Evolutionary conservation across 1,140 invertebrate species (phyloP).

Genomic region (Bemisia tabaci): DNA sequence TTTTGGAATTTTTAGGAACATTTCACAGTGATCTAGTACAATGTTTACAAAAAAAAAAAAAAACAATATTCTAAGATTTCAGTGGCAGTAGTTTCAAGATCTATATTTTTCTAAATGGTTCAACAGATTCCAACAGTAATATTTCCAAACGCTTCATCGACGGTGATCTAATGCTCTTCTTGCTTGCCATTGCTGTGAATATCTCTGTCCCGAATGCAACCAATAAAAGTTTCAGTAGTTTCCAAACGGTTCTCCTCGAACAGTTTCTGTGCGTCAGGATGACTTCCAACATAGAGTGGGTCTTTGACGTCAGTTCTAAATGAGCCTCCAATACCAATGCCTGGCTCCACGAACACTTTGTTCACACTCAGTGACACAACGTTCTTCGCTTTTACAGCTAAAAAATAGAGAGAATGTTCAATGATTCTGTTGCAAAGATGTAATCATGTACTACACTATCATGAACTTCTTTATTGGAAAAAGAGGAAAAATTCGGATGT

Average conservation of each 20-base stretch:
- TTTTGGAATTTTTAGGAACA: too few relatives aligned
- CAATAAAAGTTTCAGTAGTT: slow-evolving; percentile 55
- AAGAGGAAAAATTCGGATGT: too few relatives aligned
- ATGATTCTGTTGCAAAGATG: too few relatives aligned
- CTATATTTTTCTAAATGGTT: slow-evolving; percentile 38
- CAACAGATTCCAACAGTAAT: slow-evolving; percentile 58
- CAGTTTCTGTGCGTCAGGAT: slow-evolving; percentile 37
- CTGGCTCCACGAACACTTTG: slow-evolving; percentile 46
- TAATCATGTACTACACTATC: too few relatives aligned
- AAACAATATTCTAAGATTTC: too few relatives aligned
- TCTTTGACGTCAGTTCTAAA: slow-evolving; percentile 46
- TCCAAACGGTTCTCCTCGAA: slow-evolving; percentile 22
- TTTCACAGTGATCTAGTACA: too few relatives aligned
- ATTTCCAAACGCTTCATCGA: slow-evolving; percentile 44
- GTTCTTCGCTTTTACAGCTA: slow-evolving; percentile 72
- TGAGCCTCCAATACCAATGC: slow-evolving; percentile 45
- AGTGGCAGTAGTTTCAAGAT: background rate
- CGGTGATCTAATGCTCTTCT: slow-evolving; percentile 42
- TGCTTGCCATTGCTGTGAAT: slow-evolving; percentile 46
- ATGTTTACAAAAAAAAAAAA: too few relatives aligned
- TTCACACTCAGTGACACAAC: slow-evolving; percentile 69
- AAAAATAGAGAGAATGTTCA: too few relatives aligned
- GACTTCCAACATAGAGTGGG: slow-evolving; percentile 79
- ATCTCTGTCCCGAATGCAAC: slow-evolving; percentile 60
- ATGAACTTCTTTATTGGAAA: too few relatives aligned